phyloP scores from a whole-genome alignment of 2,113 vertebrate species.

The Amphilophus citrinellus region DNA sequence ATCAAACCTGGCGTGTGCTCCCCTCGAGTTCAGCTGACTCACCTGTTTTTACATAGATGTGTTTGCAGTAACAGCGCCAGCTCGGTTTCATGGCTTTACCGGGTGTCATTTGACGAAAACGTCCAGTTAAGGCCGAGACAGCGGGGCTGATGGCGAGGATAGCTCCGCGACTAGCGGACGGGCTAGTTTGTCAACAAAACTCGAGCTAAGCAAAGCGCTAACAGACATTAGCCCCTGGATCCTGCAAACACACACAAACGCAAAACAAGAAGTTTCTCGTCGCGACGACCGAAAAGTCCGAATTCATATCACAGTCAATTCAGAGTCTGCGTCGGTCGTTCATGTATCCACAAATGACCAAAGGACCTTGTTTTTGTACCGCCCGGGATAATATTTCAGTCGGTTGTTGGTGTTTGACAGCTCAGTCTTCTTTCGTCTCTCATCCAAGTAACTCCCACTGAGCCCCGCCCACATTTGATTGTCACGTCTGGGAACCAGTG shows the following conservation, averaged over 20 bases:
- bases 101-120: background rate
- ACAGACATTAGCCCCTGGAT: conserved; percentile 49
- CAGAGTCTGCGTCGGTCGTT: background rate
- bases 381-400: conserved; percentile 50
- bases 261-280: conserved; percentile 46
- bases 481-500: conserved; percentile 28
- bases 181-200: conserved; percentile 75
- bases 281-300: conserved; percentile 9
- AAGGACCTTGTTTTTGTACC: conserved; percentile 15
- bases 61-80: background rate
- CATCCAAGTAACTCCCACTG: conserved; percentile 26
- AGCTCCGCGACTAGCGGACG: conserved; percentile 24
- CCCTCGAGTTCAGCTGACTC: conserved; percentile 24
- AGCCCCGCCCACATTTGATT: conserved; percentile 53
- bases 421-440: conserved; percentile 41
- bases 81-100: background rate
- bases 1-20: background rate
- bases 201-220: conserved; percentile 39
- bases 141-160: background rate
- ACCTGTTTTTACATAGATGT: conserved; percentile 39
- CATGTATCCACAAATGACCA: conserved; percentile 3
- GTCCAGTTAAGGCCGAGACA: background rate
- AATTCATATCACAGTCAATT: background rate
- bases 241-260: conserved; percentile 15
- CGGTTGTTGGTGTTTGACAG: conserved; percentile 74